Conservation (phyloP, 2,113 vertebrate species). For the Tretioscincus oriximinensis region DNA sequence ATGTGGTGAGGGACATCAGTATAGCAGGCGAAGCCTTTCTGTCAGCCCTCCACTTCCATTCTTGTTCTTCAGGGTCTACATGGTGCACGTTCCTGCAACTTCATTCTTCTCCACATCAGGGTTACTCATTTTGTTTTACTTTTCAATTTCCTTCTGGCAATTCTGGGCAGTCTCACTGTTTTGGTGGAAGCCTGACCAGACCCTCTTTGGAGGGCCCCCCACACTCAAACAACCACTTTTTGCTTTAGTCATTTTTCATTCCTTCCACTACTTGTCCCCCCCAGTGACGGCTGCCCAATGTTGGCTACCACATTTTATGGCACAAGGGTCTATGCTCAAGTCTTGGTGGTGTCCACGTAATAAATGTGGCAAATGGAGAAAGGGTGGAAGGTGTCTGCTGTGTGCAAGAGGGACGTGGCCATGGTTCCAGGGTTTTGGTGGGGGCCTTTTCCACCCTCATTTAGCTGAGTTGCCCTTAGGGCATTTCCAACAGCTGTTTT, state of each 20-base stretch:
- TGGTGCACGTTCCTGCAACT: background rate
- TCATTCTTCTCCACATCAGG: no score
- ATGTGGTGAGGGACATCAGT: background rate
- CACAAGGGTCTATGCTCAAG: background rate
- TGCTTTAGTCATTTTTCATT: no score
- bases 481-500: slow-evolving; percentile 4
- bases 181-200: background rate
- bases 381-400: no score
- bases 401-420: background rate
- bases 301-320: background rate
- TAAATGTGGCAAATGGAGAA: background rate
- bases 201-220: background rate
- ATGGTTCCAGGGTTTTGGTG: background rate
- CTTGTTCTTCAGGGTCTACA: background rate
- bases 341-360: no score
- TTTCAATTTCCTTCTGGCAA: background rate
- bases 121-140: no score
- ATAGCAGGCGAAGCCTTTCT: no score
- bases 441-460: background rate
- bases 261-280: background rate
- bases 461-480: background rate
- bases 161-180: no score
- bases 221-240: no score
- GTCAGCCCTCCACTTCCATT: background rate
- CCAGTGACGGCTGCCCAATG: background rate